Percentiles rank a stretch among this genome's conserved stretches.
Conservation (phyloP, 2,888 invertebrate genomes). For the Idaea straminata region DNA sequence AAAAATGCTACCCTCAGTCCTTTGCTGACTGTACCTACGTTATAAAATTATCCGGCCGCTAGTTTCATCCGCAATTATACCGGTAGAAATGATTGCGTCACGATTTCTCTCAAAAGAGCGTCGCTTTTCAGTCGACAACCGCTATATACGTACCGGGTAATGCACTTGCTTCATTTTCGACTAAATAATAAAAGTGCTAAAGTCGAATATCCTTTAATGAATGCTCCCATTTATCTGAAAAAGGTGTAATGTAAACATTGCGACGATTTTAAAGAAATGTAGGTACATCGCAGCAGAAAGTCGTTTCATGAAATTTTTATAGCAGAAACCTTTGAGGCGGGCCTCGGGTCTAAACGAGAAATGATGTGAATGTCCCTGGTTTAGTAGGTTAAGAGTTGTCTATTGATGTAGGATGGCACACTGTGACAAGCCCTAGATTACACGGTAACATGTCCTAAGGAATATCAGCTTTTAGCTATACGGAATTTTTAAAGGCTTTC, state of each 20-base stretch:
- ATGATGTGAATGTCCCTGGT: slow-evolving; percentile 60
- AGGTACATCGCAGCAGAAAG: slow-evolving; percentile 37
- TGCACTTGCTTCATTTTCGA: slow-evolving; percentile 25
- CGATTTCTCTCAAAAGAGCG: slow-evolving; percentile 45
- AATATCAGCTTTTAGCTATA: slow-evolving; percentile 27
- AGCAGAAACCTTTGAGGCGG: slow-evolving; percentile 54
- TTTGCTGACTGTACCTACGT: slow-evolving; percentile 11
- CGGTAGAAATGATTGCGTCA: slow-evolving; percentile 48
- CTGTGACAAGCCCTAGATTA: slow-evolving; percentile 45
- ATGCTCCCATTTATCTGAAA: slow-evolving; percentile 32
- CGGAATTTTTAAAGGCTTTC: slow-evolving; percentile 29
- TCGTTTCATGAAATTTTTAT: slow-evolving; percentile 64
- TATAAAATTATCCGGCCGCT: slow-evolving; percentile 39
- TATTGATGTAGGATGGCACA: slow-evolving; percentile 56
- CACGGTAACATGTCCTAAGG: slow-evolving; percentile 39
- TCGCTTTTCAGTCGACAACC: slow-evolving; percentile 38
- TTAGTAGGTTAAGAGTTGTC: slow-evolving; percentile 63
- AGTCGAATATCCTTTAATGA: slow-evolving; percentile 34
- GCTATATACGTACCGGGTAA: slow-evolving; percentile 24
- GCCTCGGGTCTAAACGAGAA: slow-evolving; percentile 52
- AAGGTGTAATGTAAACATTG: slow-evolving; percentile 41
- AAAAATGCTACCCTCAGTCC: no score
- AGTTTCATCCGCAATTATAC: slow-evolving; percentile 50
- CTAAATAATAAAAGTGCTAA: slow-evolving; percentile 30
- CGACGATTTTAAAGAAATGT: slow-evolving; percentile 51